Evolutionary conservation across 2,797 vertebrate species (phyloP).

Genomic region (Silurus aristotelis): DNA sequence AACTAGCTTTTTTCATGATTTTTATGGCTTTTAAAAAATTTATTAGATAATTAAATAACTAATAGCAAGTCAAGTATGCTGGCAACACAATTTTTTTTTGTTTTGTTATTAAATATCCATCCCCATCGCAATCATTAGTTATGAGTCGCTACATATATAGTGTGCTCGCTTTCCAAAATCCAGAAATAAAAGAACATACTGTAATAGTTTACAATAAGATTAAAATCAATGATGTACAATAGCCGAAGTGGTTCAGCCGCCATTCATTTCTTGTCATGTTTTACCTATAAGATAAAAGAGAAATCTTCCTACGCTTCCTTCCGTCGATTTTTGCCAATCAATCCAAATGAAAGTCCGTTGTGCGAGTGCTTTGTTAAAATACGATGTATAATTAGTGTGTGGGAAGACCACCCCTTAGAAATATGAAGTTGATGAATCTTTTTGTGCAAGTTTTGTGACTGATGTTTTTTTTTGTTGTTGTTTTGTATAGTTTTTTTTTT

Average conservation of each 20-base stretch:
- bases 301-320: constrained; percentile 41
- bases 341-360: constrained; percentile 42
- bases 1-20: no score
- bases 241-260: constrained; percentile 13
- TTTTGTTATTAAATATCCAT: background rate
- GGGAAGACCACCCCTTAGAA: constrained; percentile 44
- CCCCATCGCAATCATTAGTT: background rate
- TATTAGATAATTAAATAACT: background rate
- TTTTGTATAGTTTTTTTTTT: background rate
- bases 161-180: background rate
- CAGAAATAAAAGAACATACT: background rate
- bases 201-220: background rate
- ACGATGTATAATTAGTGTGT: constrained; percentile 40
- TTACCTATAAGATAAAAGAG: constrained; percentile 31
- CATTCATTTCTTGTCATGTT: constrained; percentile 32
- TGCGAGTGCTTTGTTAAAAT: constrained; percentile 35
- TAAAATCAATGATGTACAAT: constrained; percentile 1
- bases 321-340: constrained; percentile 33
- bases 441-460: constrained; percentile 17
- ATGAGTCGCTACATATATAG: background rate
- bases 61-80: background rate
- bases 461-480: background rate
- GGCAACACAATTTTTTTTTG: background rate
- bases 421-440: constrained; percentile 43
- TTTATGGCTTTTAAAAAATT: background rate